Base-by-base conservation (phyloP, 2,113 vertebrate genomes). In the Cyphomyrus discorhynchus region DNA sequence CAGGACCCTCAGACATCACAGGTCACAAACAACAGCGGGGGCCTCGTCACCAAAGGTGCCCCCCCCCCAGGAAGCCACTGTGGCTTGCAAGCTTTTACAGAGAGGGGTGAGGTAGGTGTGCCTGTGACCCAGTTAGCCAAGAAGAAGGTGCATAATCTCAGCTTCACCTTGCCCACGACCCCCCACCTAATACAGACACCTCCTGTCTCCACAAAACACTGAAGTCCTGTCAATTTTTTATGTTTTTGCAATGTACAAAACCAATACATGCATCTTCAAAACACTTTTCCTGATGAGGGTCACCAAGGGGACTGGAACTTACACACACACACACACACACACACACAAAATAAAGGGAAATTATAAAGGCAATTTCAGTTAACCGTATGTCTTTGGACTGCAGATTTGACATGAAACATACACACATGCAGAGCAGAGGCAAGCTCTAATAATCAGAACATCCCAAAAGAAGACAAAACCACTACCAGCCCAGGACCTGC, bases 41-140 rank as follows among this genome's bases (percentile, higher is more conserved):
- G 24, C n/a, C 62, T 39, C 42, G 87, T 39, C 39, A 56, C 21
- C 88, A 74, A 27, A 91, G 88, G 90, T 88, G 89, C 90, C 10
- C 66, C 52, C 13, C 50, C 15, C 17, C 70, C 13, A 90, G 88
- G 91, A 31, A 74, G 90, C 45, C 52, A 88, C 89, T 58, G 52
- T 84, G 88, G 93, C 92, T 91, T 87, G 88, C 9, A 90, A 90
- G 88, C 91, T 66, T 91, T 93, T 92, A 94, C 42, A 82, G 52
- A 7, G 52, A 6, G 15, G 52, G 52, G 5, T 53, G 39, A 35
- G 86, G 92, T 93, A 91, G 92, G 53, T 90, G 90, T 89, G 82
- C 91, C 92, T 89, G 89, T 70, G 74, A 91, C 91, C 90, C 82
- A 56, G 89, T 87, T 93, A 88, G 89, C 92, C 89, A 87, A 91